Percentiles rank a stretch among this genome's conserved stretches.
Evolutionary conservation across 2,888 invertebrate genomes (phyloP).

Genomic region (Seladonia tumulorum): DNA sequence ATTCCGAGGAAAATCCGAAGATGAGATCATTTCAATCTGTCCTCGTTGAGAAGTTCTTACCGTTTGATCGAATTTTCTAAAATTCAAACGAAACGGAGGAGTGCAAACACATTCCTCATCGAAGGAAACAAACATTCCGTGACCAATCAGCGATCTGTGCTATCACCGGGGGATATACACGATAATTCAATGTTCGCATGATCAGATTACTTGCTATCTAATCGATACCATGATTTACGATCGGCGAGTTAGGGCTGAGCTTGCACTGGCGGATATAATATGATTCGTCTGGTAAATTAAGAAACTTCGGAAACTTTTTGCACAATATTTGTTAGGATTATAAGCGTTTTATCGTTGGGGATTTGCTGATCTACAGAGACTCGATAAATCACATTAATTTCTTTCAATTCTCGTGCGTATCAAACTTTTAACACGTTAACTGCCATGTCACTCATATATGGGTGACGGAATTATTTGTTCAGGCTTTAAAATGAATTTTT

Average conservation of each 20-base stretch:
- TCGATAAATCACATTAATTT: no score
- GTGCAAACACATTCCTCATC: neutral
- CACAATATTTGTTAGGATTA: no score
- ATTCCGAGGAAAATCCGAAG: slow-evolving; percentile 5
- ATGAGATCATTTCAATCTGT: neutral
- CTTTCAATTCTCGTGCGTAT: no score
- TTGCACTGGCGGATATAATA: neutral
- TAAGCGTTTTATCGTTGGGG: no score
- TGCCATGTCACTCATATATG: no score
- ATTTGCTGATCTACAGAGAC: no score
- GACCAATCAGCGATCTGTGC: neutral
- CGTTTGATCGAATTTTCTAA: neutral
- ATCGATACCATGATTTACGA: slow-evolving; percentile 17
- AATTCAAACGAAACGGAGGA: neutral
- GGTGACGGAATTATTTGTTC: no score
- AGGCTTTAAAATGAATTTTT: no score
- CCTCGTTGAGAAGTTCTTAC: neutral
- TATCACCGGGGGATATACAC: neutral
- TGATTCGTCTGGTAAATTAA: neutral
- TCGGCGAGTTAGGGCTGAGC: neutral
- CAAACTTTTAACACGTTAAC: no score
- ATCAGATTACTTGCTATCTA: slow-evolving; percentile 14
- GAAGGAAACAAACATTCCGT: slow-evolving; percentile 2
- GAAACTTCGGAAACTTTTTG: neutral
- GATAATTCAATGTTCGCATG: neutral